These are phyloP conservation scores for Synanceia verrucosa DNA, from an alignment of 2,797 vertebrate genomes.

Conservation along the genomic window DNA sequence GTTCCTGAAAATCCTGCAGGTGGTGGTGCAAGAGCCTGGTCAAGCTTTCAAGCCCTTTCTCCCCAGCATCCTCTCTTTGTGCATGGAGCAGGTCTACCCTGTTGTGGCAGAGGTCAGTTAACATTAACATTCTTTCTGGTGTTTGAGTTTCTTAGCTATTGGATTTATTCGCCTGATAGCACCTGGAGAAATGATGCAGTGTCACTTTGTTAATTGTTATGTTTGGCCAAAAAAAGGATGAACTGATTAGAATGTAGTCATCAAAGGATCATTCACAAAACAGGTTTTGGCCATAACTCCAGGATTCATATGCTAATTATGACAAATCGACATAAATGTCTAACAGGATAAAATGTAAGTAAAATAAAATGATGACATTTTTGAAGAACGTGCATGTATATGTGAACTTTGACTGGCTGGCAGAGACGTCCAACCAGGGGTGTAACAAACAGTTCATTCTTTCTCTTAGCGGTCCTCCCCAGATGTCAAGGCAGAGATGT, in stretches of 20 bases:
- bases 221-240: too few species aligned
- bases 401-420: too few species aligned
- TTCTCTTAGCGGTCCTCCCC: constrained; percentile 90
- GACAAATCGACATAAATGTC: too few species aligned
- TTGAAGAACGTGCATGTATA: too few species aligned
- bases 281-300: too few species aligned
- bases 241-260: too few species aligned
- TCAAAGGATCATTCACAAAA: too few species aligned
- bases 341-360: too few species aligned
- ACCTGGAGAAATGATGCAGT: not conserved
- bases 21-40: constrained; percentile 97
- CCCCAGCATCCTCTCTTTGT: constrained; percentile 94
- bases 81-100: constrained; percentile 98
- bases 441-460: not conserved
- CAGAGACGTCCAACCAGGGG: too few species aligned
- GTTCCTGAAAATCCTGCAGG: constrained; percentile 95
- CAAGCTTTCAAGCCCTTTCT: constrained; percentile 97
- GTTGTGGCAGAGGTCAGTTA: constrained; percentile 92
- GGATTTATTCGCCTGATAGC: not conserved
- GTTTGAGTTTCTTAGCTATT: not conserved
- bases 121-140: not conserved
- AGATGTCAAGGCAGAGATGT: constrained; percentile 95
- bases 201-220: not conserved
- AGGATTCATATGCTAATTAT: too few species aligned
- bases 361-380: too few species aligned